phyloP scores from a whole-genome alignment of 2,888 invertebrate genomes.

The Apodemia mormo region DNA sequence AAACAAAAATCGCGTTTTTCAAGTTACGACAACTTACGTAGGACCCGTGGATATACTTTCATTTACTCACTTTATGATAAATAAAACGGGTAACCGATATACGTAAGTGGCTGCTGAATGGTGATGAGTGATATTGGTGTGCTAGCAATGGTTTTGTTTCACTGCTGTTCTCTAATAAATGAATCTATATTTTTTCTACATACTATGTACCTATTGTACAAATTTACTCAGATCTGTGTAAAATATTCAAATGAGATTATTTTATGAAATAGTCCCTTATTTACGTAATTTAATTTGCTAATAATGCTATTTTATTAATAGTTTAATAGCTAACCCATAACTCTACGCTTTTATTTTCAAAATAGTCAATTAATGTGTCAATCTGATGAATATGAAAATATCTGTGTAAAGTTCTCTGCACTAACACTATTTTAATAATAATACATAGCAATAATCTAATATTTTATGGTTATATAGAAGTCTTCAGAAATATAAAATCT shows the following conservation, averaged over 20 bases:
- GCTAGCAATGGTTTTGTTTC: conserved; percentile 76
- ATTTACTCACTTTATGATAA: too few relatives aligned
- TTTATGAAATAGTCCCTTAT: conserved; percentile 40
- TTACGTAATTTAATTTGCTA: conserved; percentile 37
- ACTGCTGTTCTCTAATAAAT: conserved; percentile 78
- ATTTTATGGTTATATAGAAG: conserved; percentile 28
- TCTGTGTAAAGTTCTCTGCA: conserved; percentile 38
- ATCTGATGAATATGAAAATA: conserved; percentile 47
- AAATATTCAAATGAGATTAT: conserved; percentile 71
- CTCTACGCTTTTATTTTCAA: conserved; percentile 45
- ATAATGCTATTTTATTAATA: conserved; percentile 33
- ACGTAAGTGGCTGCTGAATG: too few relatives aligned
- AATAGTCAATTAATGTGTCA: conserved; percentile 76
- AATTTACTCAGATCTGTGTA: conserved; percentile 73
- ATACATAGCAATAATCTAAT: conserved; percentile 8
- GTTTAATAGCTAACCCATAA: conserved; percentile 24
- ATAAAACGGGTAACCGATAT: too few relatives aligned
- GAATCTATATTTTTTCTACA: conserved; percentile 82
- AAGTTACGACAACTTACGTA: too few relatives aligned
- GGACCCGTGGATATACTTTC: too few relatives aligned
- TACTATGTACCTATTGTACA: conserved; percentile 74
- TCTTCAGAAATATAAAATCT: neutral
- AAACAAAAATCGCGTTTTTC: too few relatives aligned
- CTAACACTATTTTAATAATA: conserved; percentile 27
- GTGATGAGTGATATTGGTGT: neutral